Percentiles rank a stretch among this genome's conserved stretches.
These are phyloP conservation scores for Thaleichthys pacificus DNA, from an alignment of 2,797 vertebrate species.

Conservation along the genomic window DNA sequence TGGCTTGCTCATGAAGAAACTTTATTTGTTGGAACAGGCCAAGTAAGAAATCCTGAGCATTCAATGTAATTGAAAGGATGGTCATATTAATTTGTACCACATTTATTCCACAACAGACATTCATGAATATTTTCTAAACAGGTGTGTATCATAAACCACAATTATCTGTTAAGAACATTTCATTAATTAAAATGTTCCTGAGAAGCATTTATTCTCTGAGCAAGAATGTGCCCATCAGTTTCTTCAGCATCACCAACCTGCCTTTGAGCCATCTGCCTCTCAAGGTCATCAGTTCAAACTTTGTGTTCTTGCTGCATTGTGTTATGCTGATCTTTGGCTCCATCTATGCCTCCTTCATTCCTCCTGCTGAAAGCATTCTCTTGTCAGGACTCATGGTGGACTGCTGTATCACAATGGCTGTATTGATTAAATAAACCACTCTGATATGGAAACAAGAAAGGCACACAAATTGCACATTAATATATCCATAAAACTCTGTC, in stretches of 20 bases:
- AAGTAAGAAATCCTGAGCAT: conserved; percentile 45
- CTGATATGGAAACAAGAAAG: conserved; percentile 19
- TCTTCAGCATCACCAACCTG: not conserved
- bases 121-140: conserved; percentile 51
- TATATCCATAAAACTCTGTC: conserved; percentile 24
- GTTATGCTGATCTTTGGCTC: not conserved
- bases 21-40: conserved; percentile 52
- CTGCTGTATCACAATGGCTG: too few relatives aligned
- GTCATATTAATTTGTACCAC: conserved; percentile 55
- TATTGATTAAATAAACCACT: conserved; percentile 17
- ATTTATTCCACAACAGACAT: conserved; percentile 14
- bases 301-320: not conserved
- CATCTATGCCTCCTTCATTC: not conserved
- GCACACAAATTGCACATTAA: conserved; percentile 12
- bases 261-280: not conserved
- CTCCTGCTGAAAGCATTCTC: too few relatives aligned
- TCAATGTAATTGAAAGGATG: conserved; percentile 59
- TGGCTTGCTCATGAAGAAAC: conserved; percentile 64
- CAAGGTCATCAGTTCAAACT: not conserved
- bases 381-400: too few relatives aligned
- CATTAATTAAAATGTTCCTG: not conserved
- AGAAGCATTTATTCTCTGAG: not conserved
- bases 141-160: conserved; percentile 29
- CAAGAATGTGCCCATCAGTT: not conserved
- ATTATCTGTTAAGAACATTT: conserved; percentile 33